These are phyloP conservation scores for Anolis apletophallus DNA, from an alignment of 2,797 vertebrate species.

Conservation along the genomic window DNA sequence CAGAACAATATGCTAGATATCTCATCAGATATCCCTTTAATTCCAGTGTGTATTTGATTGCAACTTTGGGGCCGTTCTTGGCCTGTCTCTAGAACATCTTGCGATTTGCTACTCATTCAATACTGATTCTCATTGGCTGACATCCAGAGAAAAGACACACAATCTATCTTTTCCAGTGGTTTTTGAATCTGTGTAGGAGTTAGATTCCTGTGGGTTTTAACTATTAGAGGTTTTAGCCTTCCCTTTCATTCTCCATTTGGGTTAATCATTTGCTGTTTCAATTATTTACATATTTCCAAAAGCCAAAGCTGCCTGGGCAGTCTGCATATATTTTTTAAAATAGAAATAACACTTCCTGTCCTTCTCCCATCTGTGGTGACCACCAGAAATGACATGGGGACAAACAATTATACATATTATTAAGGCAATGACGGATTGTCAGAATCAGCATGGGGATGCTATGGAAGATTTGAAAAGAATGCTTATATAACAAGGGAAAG, in stretches of 20 bases:
- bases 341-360: conserved; percentile 2
- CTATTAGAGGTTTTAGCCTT: conserved; percentile 23
- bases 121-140: not conserved
- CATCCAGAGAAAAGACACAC: not conserved
- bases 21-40: not conserved
- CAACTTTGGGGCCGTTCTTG: not conserved
- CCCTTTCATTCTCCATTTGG: conserved; percentile 20
- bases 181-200: conserved; percentile 11
- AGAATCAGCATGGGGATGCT: conserved; percentile 27
- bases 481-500: conserved; percentile 65
- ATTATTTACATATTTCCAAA: not conserved
- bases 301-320: not conserved
- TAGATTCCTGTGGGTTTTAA: conserved; percentile 13
- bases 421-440: not conserved
- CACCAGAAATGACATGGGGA: not conserved
- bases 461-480: conserved; percentile 65
- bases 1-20: not conserved
- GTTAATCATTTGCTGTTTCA: conserved; percentile 10
- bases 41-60: not conserved
- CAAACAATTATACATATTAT: not conserved
- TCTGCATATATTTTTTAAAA: not conserved
- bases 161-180: not conserved
- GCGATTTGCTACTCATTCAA: not conserved
- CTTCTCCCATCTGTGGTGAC: conserved; percentile 8
- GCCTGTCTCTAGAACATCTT: not conserved